Percentiles rank a stretch among this genome's conserved stretches.
Conservation (phyloP, 37 sponge, comb jelly and placozoan species). For the Aplysina aerophoba region DNA sequence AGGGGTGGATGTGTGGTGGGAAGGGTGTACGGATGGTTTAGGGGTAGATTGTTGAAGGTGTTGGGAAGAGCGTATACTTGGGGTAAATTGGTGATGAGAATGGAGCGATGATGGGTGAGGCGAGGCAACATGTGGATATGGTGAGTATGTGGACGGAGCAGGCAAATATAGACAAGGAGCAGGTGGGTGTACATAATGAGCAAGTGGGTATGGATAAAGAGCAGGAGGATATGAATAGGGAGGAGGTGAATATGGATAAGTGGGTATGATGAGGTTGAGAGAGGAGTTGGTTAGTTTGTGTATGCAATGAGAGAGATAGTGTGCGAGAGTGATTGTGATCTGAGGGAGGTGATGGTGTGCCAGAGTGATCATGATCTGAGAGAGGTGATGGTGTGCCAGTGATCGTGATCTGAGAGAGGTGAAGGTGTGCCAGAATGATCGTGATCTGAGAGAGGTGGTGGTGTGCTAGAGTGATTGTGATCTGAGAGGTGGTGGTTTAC, state of each 20-base stretch:
- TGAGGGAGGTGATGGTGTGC: not conserved
- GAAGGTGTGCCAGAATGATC: not conserved
- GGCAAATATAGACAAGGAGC: not conserved
- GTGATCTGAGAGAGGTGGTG: not conserved
- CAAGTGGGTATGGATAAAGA: not conserved
- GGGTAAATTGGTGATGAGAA: not conserved
- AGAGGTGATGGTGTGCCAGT: not conserved
- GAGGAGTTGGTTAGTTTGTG: not conserved
- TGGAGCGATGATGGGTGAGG: not conserved
- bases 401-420: not conserved
- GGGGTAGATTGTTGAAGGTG: not conserved
- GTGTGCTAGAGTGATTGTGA: not conserved
- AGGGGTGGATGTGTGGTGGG: not conserved
- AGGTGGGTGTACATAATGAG: not conserved
- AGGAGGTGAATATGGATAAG: not conserved
- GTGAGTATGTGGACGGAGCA: not conserved
- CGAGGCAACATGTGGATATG: not conserved
- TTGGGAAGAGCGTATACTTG: not conserved
- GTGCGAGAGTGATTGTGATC: not conserved
- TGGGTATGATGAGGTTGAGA: not conserved
- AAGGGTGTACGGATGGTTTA: too few species aligned
- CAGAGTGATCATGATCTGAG: not conserved
- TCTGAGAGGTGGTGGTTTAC: not conserved
- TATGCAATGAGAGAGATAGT: not conserved
- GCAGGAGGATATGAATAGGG: not conserved